These are phyloP conservation scores for Cynocephalus volans DNA, from an alignment of 2,113 vertebrate species.

Conservation along the genomic window DNA sequence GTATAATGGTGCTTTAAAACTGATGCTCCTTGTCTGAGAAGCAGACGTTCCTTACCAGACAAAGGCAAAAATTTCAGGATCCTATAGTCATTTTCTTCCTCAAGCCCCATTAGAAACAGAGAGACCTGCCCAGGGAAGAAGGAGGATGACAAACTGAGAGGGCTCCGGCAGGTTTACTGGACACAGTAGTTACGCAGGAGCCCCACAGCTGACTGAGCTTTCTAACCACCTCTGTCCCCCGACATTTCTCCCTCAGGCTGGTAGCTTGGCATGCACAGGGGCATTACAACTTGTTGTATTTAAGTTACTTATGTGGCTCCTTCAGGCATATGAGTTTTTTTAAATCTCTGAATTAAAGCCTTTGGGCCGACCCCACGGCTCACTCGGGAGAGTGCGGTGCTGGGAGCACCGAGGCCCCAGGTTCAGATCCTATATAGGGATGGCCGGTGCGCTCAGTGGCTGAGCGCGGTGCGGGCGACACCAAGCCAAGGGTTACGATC, in stretches of 20 bases:
- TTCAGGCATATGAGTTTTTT: neutral
- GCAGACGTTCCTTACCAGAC: neutral
- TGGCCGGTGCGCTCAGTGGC: no score
- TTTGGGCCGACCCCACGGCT: no score
- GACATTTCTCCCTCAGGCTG: no score
- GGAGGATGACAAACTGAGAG: neutral
- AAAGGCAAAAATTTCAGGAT: neutral
- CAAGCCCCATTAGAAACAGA: neutral
- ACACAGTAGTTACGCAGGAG: neutral
- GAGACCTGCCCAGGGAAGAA: neutral
- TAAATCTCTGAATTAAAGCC: neutral
- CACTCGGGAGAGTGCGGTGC: no score
- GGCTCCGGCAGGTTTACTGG: neutral
- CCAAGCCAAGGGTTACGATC: no score
- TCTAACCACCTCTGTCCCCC: neutral
- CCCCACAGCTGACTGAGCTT: accelerated
- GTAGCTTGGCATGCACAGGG: neutral
- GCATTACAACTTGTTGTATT: neutral
- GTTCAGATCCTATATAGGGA: no score
- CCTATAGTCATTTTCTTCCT: neutral
- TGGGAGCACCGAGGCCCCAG: no score
- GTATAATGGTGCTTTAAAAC: neutral
- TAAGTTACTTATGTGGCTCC: neutral
- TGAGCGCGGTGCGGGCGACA: no score
- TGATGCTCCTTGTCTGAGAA: neutral